Evolutionary conservation across 2,888 invertebrate genomes (phyloP).

Genomic region (Yponomeuta cagnagella): DNA sequence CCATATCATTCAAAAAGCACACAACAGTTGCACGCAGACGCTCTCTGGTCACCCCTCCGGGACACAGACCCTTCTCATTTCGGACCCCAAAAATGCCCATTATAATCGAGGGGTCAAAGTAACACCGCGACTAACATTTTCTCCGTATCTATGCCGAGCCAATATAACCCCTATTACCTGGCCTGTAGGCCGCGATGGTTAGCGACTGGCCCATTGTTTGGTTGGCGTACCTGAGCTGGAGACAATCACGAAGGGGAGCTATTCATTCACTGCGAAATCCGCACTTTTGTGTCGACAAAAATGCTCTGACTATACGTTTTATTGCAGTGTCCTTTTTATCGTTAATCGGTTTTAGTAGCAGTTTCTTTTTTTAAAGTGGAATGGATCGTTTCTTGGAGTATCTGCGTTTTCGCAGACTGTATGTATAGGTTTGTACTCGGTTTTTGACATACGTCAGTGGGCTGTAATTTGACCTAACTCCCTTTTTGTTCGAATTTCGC

Average conservation of each 20-base stretch:
- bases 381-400: not conserved
- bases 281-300: constrained; percentile 4
- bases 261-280: constrained; percentile 7
- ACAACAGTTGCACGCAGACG: not conserved
- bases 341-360: not conserved
- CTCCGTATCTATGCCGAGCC: not conserved
- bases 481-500: no score
- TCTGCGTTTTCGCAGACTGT: no score
- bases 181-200: not conserved
- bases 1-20: not conserved
- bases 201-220: not conserved
- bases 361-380: not conserved
- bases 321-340: not conserved
- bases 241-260: not conserved
- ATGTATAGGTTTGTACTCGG: no score
- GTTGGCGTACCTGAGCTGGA: not conserved
- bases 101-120: constrained; percentile 11
- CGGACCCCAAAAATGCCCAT: constrained; percentile 10
- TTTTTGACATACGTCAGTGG: no score
- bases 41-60: constrained; percentile 1
- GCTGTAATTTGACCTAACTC: no score
- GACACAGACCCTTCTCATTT: constrained; percentile 10
- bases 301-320: constrained; percentile 1
- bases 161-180: not conserved
- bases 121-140: not conserved